phyloP scores from a whole-genome alignment of 2,888 invertebrate genomes.

The Ophion ventricosus region DNA sequence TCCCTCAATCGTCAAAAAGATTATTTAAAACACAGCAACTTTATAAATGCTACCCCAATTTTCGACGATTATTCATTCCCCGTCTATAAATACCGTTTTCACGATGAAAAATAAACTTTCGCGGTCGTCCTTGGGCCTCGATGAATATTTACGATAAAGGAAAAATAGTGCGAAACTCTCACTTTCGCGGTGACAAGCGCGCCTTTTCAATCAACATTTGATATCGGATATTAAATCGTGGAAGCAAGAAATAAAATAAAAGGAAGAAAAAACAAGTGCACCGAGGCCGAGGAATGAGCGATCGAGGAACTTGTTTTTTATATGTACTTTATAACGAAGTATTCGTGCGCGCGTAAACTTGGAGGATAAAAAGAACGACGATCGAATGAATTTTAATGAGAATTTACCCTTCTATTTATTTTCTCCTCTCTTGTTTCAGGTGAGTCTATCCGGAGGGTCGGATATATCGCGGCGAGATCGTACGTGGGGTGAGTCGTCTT shows the following conservation, averaged over 20 bases:
- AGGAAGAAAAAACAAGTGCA: slow-evolving; percentile 30
- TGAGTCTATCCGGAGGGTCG: slow-evolving; percentile 54
- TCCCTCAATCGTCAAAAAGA: too few species aligned
- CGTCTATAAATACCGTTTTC: background rate
- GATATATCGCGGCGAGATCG: slow-evolving; percentile 8
- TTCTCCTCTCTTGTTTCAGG: slow-evolving; percentile 56
- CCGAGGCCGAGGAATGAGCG: slow-evolving; percentile 44
- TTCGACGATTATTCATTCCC: background rate
- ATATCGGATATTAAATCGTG: slow-evolving; percentile 57
- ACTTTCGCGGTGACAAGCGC: slow-evolving; percentile 52
- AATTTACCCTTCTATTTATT: slow-evolving; percentile 8
- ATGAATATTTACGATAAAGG: slow-evolving; percentile 54
- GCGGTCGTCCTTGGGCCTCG: background rate
- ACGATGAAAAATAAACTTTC: slow-evolving; percentile 11
- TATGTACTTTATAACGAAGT: slow-evolving; percentile 61
- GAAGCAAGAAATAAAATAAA: slow-evolving; percentile 32
- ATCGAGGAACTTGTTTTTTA: slow-evolving; percentile 57
- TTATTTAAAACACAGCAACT: too few species aligned
- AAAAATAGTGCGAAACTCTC: slow-evolving; percentile 42
- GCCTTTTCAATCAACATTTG: slow-evolving; percentile 58
- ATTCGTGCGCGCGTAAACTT: slow-evolving; percentile 19
- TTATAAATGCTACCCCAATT: too few species aligned
- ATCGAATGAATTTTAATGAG: slow-evolving; percentile 61
- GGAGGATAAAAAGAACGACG: slow-evolving; percentile 31
- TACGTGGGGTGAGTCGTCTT: slow-evolving; percentile 6